A percentile compares a stretch with the other conserved stretches of the same genome.
Evolutionary conservation across 30 jellyfish, hydroid and myxozoan genomes (phyloP).

Genomic region (Phacellophora camtschatica): DNA sequence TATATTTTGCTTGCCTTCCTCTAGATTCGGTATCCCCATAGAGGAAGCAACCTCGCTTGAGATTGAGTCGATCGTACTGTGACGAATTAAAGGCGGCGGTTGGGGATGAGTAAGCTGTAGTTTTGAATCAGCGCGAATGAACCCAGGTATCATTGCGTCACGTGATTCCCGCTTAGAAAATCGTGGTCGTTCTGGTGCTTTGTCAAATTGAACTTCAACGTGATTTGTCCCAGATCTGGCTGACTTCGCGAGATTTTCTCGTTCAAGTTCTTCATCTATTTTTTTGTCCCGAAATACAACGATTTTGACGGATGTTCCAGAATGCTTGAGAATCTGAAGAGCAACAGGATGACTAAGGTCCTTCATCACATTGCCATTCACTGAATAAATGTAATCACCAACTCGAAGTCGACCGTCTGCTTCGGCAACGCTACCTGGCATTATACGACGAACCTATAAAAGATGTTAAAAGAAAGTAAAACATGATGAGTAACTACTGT

Average conservation of each 20-base stretch:
- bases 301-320: constrained; percentile 59
- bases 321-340: constrained; percentile 76
- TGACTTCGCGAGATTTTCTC: constrained; percentile 18
- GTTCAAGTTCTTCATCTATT: constrained; percentile 22
- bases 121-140: constrained; percentile 46
- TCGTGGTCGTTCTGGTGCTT: constrained; percentile 16
- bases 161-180: constrained; percentile 60
- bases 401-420: constrained; percentile 70
- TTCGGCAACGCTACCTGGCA: constrained; percentile 84
- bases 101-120: not conserved
- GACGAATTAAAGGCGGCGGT: constrained; percentile 41
- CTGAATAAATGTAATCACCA: constrained; percentile 89
- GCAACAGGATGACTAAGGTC: constrained; percentile 94
- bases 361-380: constrained; percentile 84
- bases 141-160: constrained; percentile 67
- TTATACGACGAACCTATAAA: constrained; percentile 83
- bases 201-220: not conserved
- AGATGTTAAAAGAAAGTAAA: too few relatives aligned
- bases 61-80: constrained; percentile 67
- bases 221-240: not conserved
- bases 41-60: constrained; percentile 63
- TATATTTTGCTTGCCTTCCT: constrained; percentile 23
- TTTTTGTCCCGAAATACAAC: constrained; percentile 73
- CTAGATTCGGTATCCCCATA: constrained; percentile 61
- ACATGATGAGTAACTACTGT: too few relatives aligned